Percentiles rank a stretch among this genome's conserved stretches.
Conservation (phyloP, 2,888 invertebrate genomes). For the Penaeus monodon region DNA sequence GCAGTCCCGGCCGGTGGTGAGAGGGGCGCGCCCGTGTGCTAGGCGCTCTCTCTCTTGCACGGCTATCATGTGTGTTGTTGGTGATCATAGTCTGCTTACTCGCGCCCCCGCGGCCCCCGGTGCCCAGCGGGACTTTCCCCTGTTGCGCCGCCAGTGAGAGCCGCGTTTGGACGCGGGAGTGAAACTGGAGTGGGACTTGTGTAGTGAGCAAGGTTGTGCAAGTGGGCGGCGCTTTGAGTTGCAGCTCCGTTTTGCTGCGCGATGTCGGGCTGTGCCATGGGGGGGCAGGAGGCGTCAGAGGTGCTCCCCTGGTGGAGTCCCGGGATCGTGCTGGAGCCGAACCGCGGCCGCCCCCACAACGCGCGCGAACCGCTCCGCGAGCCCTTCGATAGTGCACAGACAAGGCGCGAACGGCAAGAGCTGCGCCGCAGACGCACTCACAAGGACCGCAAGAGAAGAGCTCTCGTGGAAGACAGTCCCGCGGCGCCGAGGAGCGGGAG, state of each 20-base stretch:
- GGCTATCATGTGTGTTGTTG: conserved; percentile 25
- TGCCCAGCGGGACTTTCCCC: conserved; percentile 8
- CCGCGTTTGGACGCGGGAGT: too few relatives aligned
- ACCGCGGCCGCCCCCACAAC: conserved; percentile 24
- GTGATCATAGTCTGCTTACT: conserved; percentile 4
- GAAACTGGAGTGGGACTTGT: too few relatives aligned
- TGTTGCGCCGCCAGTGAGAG: neutral
- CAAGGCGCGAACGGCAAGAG: conserved; percentile 37
- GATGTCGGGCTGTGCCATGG: conserved; percentile 23
- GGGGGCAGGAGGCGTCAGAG: conserved; percentile 28
- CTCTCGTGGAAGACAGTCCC: neutral
- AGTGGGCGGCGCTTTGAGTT: neutral
- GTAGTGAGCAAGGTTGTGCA: neutral
- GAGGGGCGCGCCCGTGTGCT: conserved; percentile 39
- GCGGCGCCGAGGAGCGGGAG: neutral
- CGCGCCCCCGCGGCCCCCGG: neutral
- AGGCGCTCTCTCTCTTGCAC: conserved; percentile 20
- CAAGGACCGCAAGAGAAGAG: conserved; percentile 36
- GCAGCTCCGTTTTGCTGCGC: neutral
- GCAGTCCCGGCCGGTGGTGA: conserved; percentile 44
- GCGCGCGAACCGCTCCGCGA: conserved; percentile 38
- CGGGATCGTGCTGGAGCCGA: conserved; percentile 45
- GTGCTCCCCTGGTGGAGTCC: conserved; percentile 53
- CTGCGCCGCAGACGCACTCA: conserved; percentile 43
- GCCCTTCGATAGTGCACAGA: conserved; percentile 1